These are phyloP conservation scores for Ophioderma brevispina DNA, from an alignment of 35 echinoderm and acorn worm genomes.

Conservation along the genomic window DNA sequence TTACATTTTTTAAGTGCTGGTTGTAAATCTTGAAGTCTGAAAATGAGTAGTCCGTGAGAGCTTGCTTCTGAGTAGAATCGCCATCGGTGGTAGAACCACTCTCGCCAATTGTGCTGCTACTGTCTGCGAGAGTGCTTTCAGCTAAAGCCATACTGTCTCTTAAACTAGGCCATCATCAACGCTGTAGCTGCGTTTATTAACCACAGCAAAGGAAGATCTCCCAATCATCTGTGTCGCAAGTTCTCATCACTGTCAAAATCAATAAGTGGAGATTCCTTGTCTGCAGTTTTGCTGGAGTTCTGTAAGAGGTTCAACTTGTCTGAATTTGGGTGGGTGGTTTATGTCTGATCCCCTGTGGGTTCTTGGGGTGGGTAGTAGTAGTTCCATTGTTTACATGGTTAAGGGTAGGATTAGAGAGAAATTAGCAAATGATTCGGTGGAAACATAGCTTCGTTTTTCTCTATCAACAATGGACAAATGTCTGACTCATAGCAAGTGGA, in stretches of 20 bases:
- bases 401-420: slow-evolving; percentile 8
- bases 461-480: slow-evolving; percentile 81
- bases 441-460: slow-evolving; percentile 82
- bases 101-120: slow-evolving; percentile 23
- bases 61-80: neutral
- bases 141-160: neutral
- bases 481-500: slow-evolving; percentile 84
- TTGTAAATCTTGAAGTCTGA: slow-evolving; percentile 26
- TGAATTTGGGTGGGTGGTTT: slow-evolving; percentile 5
- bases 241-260: neutral
- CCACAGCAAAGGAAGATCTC: neutral
- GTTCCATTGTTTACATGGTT: neutral
- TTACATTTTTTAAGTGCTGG: neutral
- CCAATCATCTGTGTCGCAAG: neutral
- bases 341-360: slow-evolving; percentile 27
- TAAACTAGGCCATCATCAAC: slow-evolving; percentile 44
- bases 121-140: neutral
- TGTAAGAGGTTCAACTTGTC: slow-evolving; percentile 40
- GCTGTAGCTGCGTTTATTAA: slow-evolving; percentile 50
- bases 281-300: slow-evolving; percentile 37
- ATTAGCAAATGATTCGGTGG: slow-evolving; percentile 80
- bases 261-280: neutral
- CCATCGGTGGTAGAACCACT: slow-evolving; percentile 19
- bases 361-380: slow-evolving; percentile 40
- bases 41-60: neutral